Evolutionary conservation across 2,888 invertebrate genomes (phyloP).

Genomic region (Cheilosia soror): DNA sequence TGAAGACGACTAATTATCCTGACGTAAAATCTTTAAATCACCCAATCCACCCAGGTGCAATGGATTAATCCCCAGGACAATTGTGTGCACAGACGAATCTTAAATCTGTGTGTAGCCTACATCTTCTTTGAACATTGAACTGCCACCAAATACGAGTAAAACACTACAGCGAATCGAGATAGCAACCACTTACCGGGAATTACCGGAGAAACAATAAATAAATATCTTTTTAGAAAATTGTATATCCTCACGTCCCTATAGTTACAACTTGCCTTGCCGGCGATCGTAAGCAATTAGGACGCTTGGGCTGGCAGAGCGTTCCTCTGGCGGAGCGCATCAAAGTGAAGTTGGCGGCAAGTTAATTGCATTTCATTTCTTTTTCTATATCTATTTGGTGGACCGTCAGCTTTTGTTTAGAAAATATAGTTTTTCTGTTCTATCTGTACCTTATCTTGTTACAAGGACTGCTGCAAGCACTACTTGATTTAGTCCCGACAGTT

Average conservation of each 20-base stretch:
- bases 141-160: slow-evolving; percentile 56
- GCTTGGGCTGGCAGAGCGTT: slow-evolving; percentile 21
- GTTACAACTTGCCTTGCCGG: slow-evolving; percentile 17
- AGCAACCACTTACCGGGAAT: slow-evolving; percentile 41
- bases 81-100: slow-evolving; percentile 48
- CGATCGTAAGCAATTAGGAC: slow-evolving; percentile 65
- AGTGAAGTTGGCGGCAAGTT: slow-evolving; percentile 62
- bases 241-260: slow-evolving; percentile 36
- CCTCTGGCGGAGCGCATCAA: slow-evolving; percentile 66
- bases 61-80: slow-evolving; percentile 72
- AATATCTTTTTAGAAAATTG: slow-evolving; percentile 42
- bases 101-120: slow-evolving; percentile 8
- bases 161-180: slow-evolving; percentile 48
- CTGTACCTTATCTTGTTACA: slow-evolving; percentile 44
- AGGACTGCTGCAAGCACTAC: slow-evolving; percentile 6
- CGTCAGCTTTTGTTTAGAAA: slow-evolving; percentile 31
- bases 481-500: slow-evolving; percentile 64
- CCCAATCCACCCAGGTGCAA: slow-evolving; percentile 66
- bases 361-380: slow-evolving; percentile 65
- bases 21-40: slow-evolving; percentile 72
- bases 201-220: slow-evolving; percentile 50
- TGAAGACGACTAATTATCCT: slow-evolving; percentile 71
- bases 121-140: background rate
- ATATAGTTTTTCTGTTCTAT: slow-evolving; percentile 10
- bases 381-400: slow-evolving; percentile 39